Conservation (phyloP, 2,797 vertebrate species). For the Eulemur coronatus region DNA sequence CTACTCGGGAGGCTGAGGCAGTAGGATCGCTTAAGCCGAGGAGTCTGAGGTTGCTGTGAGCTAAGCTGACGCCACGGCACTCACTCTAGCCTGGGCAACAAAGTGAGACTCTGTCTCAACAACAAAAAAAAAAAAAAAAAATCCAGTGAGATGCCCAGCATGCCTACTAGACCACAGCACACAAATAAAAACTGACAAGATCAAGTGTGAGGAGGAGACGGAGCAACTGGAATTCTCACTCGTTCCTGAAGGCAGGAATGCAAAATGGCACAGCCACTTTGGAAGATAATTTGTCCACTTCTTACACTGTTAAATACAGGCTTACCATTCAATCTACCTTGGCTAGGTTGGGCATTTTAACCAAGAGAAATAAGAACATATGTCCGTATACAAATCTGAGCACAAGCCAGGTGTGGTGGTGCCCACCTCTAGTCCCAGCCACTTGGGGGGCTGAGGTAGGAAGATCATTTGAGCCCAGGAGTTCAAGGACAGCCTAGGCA, state of each 20-base stretch:
- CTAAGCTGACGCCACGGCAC: too few relatives aligned
- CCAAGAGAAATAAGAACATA: neutral
- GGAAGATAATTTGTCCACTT: neutral
- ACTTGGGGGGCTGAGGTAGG: neutral
- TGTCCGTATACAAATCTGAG: neutral
- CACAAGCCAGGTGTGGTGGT: neutral
- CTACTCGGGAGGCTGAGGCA: too few relatives aligned
- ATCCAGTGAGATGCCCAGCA: neutral
- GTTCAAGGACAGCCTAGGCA: neutral
- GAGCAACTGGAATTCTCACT: neutral
- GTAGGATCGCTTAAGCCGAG: too few relatives aligned
- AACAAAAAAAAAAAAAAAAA: too few relatives aligned
- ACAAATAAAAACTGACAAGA: neutral
- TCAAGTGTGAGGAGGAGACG: neutral
- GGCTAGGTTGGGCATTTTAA: neutral
- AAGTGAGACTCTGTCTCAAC: too few relatives aligned
- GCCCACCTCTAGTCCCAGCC: neutral
- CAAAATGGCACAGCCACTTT: neutral
- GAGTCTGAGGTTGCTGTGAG: too few relatives aligned
- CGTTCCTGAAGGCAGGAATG: neutral
- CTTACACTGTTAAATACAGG: neutral
- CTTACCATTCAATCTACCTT: neutral
- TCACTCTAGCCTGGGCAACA: too few relatives aligned
- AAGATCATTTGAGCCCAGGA: neutral
- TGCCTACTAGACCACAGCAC: neutral